Evolutionary conservation across 2,113 vertebrate genomes (phyloP).

Genomic region (Pholis gunnellus): DNA sequence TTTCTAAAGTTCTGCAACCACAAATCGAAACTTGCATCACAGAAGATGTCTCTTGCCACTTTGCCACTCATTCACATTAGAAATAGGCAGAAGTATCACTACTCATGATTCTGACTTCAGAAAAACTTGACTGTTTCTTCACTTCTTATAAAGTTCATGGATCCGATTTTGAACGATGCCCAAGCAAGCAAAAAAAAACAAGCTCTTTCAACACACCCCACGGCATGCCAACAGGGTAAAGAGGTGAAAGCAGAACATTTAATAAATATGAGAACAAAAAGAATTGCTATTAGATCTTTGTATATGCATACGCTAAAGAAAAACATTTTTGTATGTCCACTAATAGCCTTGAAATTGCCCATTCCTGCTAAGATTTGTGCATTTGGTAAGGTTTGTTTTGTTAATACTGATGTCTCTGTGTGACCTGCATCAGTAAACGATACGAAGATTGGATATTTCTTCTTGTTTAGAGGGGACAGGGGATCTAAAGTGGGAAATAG

Average conservation of each 20-base stretch:
- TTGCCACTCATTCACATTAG: background rate
- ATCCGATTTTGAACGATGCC: constrained; percentile 9
- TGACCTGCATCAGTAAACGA: too few species aligned
- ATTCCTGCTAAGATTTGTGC: background rate
- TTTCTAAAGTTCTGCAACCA: background rate
- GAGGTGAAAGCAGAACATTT: too few species aligned
- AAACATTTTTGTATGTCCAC: background rate
- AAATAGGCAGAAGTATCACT: background rate
- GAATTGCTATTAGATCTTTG: background rate
- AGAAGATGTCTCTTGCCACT: background rate
- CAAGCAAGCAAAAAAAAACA: background rate
- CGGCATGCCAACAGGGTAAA: background rate
- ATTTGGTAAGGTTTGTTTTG: background rate
- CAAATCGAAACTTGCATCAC: background rate
- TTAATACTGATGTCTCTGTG: too few species aligned
- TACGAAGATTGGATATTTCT: too few species aligned
- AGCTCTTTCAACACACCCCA: background rate
- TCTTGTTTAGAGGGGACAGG: too few species aligned
- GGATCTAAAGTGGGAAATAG: too few species aligned
- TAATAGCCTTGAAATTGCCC: background rate
- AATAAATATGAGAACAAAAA: too few species aligned
- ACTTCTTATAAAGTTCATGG: constrained; percentile 5
- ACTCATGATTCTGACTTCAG: constrained; percentile 16
- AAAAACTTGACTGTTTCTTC: constrained; percentile 3
- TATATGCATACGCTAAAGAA: background rate